Base-by-base conservation (phyloP, 2,888 invertebrate species). In the Lamproptera curius region DNA sequence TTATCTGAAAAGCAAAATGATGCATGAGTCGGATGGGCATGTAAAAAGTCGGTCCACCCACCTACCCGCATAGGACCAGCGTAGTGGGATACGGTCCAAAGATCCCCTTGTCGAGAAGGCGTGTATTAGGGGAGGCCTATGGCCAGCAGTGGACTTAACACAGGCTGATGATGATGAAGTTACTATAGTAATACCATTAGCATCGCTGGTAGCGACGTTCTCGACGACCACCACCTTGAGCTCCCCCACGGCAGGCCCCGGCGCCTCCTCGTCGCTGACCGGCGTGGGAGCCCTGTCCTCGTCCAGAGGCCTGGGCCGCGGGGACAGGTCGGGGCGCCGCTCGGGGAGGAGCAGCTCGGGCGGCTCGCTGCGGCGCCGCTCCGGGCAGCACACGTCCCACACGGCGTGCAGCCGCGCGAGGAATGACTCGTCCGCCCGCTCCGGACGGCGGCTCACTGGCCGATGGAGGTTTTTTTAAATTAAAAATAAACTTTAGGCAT, bases 351-450 rank as follows among this genome's bases (percentile, higher is more conserved):
- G 54, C 0, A 62, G 9, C 3, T 73, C 75, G 36, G 56, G 61
- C 0, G 71, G 63, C 0, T 36, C 11, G 15, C 62, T 54, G 1
- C 57, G 64, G 23, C 63, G 70, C 0, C 85, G 55, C 31, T 83
- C 78, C 0, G 82, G 81, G 20, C 86, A 81, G 40, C 78, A 82
- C 0, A 64, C 61, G 54, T 71, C 67, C 86, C 86, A 87, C 0
- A 86, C 56, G 0, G 53, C 53, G 48, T 81, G 69, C 0, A 85
- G 61, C 31, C 69, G 66, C 2, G 54, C 52, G 0, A 86, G 60
- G 33, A 80, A 71, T 0, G 51, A 2, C 0, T 77, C 75, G 0
- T 62, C 72, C 0, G 85, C 55, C 17, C 75, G 67, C 1, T 59
- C 53, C 0, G 84, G 83, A 39, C 69, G 74, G 14, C 72, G 64